A percentile compares a stretch with the other conserved stretches of the same genome.
phyloP scores from a whole-genome alignment of 2,888 invertebrate genomes.

The Oscheius sp. region DNA sequence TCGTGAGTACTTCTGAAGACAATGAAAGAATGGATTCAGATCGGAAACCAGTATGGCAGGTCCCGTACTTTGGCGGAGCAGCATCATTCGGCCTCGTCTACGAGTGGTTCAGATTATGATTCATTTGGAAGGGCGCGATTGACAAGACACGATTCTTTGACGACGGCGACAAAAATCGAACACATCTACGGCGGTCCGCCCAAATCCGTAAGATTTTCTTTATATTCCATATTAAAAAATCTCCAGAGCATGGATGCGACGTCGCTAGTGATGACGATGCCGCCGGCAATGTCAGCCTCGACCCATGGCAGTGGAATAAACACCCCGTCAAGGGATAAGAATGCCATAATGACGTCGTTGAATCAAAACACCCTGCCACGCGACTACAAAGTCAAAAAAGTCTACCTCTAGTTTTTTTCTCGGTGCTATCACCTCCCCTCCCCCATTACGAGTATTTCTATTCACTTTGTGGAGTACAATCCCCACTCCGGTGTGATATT shows the following conservation, averaged over 20 bases:
- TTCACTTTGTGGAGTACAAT: slow-evolving; percentile 24
- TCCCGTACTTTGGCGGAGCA: slow-evolving; percentile 50
- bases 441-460: slow-evolving; percentile 21
- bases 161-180: slow-evolving; percentile 56
- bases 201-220: slow-evolving; percentile 32
- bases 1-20: slow-evolving; percentile 39
- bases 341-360: slow-evolving; percentile 55
- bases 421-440: neutral
- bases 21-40: slow-evolving; percentile 35
- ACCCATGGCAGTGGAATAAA: slow-evolving; percentile 53
- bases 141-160: slow-evolving; percentile 67
- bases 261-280: slow-evolving; percentile 53
- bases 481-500: slow-evolving; percentile 15
- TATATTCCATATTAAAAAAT: neutral
- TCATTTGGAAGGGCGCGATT: slow-evolving; percentile 52
- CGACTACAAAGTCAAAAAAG: slow-evolving; percentile 70
- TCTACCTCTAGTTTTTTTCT: slow-evolving; percentile 59
- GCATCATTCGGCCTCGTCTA: slow-evolving; percentile 55
- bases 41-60: slow-evolving; percentile 61
- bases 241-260: slow-evolving; percentile 56
- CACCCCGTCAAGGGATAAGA: slow-evolving; percentile 55
- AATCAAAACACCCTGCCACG: slow-evolving; percentile 65
- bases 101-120: slow-evolving; percentile 56
- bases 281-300: slow-evolving; percentile 42
- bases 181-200: slow-evolving; percentile 55